Evolutionary conservation across 2,888 invertebrate genomes (phyloP).

Genomic region (Stegophylla sp.): DNA sequence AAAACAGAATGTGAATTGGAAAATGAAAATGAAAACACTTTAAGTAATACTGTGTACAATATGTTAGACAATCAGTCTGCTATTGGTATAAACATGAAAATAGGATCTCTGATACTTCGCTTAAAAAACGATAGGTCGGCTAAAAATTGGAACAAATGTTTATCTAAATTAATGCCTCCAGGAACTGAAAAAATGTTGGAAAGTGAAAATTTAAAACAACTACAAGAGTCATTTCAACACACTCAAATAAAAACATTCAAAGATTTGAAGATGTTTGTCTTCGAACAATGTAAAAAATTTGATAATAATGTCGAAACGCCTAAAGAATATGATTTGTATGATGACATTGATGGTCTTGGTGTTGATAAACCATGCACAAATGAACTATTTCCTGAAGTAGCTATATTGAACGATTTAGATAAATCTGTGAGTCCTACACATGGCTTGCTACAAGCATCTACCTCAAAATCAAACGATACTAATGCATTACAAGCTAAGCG

Average conservation of each 20-base stretch:
- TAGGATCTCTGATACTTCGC: conserved; percentile 24
- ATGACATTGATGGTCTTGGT: conserved; percentile 80
- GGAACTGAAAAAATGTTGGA: conserved; percentile 51
- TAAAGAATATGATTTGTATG: conserved; percentile 76
- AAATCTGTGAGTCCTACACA: conserved; percentile 35
- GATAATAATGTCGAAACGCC: conserved; percentile 62
- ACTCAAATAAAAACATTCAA: conserved; percentile 43
- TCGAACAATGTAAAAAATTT: conserved; percentile 45
- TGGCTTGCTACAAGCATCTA: conserved; percentile 19
- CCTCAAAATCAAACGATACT: conserved; percentile 29
- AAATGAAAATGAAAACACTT: conserved; percentile 44
- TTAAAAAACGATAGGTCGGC: conserved; percentile 43
- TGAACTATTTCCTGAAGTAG: conserved; percentile 80
- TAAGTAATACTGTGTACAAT: conserved; percentile 40
- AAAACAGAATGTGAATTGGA: conserved; percentile 39
- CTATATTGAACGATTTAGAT: conserved; percentile 75
- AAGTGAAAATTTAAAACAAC: conserved; percentile 35
- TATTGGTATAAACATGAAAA: conserved; percentile 33
- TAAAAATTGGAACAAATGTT: conserved; percentile 43
- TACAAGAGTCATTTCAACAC: conserved; percentile 30
- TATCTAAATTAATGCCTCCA: conserved; percentile 34
- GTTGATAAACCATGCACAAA: conserved; percentile 82
- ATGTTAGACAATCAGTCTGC: conserved; percentile 21
- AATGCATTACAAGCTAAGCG: conserved; percentile 30
- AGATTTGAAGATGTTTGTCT: conserved; percentile 41